Conservation (phyloP, 2,797 vertebrate genomes). For the Otus scops region DNA sequence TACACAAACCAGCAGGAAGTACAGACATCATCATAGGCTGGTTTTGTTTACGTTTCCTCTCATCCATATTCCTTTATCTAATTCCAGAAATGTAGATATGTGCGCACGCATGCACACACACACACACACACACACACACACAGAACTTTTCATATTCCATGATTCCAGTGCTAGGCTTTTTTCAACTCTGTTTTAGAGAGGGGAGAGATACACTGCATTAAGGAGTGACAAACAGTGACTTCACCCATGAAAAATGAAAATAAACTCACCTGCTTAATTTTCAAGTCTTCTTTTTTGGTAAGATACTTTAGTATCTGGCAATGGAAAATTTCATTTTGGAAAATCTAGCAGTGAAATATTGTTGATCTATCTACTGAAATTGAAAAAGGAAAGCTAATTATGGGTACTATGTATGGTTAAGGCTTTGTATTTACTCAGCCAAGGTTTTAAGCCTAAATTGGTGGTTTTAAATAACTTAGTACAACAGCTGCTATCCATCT, state of each 20-base stretch:
- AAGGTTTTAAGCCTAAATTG: conserved; percentile 22
- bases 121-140: neutral
- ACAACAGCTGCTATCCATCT: neutral
- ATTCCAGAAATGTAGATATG: neutral
- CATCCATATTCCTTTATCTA: neutral
- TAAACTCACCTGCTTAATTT: neutral
- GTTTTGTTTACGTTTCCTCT: neutral
- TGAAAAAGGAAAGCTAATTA: conserved; percentile 5
- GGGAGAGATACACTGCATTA: neutral
- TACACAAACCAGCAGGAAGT: neutral
- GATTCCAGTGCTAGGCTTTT: neutral
- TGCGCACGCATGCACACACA: no score
- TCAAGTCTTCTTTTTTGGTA: neutral
- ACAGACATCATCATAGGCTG: neutral
- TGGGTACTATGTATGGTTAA: neutral
- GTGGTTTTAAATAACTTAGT: conserved; percentile 23
- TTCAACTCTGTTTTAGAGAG: neutral
- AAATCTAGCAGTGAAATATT: neutral
- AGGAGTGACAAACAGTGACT: neutral
- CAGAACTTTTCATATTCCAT: neutral
- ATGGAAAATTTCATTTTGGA: neutral
- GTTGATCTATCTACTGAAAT: neutral
- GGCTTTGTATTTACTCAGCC: conserved; percentile 8
- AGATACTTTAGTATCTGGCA: neutral
- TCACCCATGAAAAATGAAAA: neutral